Percentiles rank a stretch among this genome's conserved stretches.
These are phyloP conservation scores for Dendrolimus pini DNA, from an alignment of 2,888 invertebrate genomes.

Conservation along the genomic window DNA sequence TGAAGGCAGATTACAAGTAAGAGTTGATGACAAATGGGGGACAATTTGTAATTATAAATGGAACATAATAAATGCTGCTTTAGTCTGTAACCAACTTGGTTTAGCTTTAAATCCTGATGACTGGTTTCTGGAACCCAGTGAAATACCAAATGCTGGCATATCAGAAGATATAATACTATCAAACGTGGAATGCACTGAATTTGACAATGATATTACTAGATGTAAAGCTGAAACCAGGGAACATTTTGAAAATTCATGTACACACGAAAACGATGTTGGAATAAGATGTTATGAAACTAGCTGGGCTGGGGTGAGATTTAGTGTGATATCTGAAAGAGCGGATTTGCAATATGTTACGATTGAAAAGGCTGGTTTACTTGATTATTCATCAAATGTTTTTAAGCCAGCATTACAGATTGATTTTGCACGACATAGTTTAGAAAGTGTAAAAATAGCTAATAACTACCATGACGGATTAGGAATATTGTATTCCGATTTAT, in stretches of 20 bases:
- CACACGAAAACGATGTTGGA: constrained; percentile 91
- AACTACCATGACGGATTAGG: constrained; percentile 96
- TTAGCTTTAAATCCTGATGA: constrained; percentile 93
- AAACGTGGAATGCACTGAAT: constrained; percentile 93
- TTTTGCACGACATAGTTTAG: constrained; percentile 88
- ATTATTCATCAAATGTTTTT: constrained; percentile 91
- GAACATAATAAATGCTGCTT: constrained; percentile 92
- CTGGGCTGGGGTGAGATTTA: constrained; percentile 96
- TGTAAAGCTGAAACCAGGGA: constrained; percentile 87
- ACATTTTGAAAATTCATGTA: constrained; percentile 93
- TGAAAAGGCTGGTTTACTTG: constrained; percentile 94
- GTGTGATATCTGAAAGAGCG: constrained; percentile 90
- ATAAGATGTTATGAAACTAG: constrained; percentile 92
- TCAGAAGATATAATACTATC: constrained; percentile 87
- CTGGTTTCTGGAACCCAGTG: constrained; percentile 89
- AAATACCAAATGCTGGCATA: constrained; percentile 87
- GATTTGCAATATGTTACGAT: constrained; percentile 92
- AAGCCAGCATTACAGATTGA: constrained; percentile 94
- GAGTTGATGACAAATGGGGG: constrained; percentile 93
- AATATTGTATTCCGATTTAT: constrained; percentile 95
- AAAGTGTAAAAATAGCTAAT: constrained; percentile 87
- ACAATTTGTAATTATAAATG: constrained; percentile 98
- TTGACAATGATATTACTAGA: constrained; percentile 92
- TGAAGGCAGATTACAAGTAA: constrained; percentile 93
- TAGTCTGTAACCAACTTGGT: constrained; percentile 97